Base-by-base conservation (phyloP, 2,888 invertebrate genomes). In the Tenthredo mesomela region DNA sequence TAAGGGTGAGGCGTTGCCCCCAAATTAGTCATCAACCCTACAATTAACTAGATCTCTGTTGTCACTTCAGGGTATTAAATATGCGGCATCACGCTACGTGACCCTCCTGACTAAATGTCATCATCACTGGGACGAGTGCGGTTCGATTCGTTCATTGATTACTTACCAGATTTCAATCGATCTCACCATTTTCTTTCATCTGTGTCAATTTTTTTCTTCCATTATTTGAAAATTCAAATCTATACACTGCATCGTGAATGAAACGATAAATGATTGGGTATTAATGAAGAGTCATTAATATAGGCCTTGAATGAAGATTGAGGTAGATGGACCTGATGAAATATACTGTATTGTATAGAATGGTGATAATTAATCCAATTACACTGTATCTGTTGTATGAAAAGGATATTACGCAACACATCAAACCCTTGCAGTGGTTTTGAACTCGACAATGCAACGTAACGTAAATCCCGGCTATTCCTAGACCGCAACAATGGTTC, bases 1-100 rank as follows among this genome's bases (percentile, higher is more conserved):
- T 50, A 7, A 21, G 80, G 37, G n/a, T 15, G 50, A 61, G 40
- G 12, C 33, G 33, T 12, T 40, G 21, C 15, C 33, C 21, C 40
- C 61, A 61, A 80, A 80, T 80, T 80, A 80, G 80, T 61, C 61
- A 80, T 77, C 77, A 33, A 50, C 77, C 77, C 77, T n/a, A 25
- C 77, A 77, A 77, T 77, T 54, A 77, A 50, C 50, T 77, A 47
- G 50, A 77, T 77, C 77, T 54, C 54, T 54, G 50, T 77, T 77
- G 50, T 47, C 77, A 18, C 47, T 54, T 15, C 33, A 15, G 54
- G 77, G 50, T 54, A 77, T 77, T 77, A 25, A 54, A 77, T 77
- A 77, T 77, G 54, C 77, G 77, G n/a, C 43, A 43, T 33, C 47
- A 77, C 50, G 50, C 10, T n/a, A 18, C 50, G 18, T 73, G 73